Conservation (phyloP, 2,888 invertebrate species). For the Actias luna region DNA sequence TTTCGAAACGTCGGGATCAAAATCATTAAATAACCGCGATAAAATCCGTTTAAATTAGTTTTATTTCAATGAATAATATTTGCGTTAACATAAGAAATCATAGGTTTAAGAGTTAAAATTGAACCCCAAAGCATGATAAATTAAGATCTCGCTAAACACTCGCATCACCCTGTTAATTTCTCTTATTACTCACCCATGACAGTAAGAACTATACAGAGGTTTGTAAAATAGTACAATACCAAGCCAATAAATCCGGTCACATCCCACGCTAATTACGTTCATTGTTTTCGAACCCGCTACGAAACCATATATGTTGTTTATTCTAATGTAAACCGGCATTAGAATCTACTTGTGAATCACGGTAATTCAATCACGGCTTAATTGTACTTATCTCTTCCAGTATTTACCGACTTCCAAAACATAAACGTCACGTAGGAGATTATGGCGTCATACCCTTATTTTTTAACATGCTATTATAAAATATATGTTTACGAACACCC, state of each 20-base stretch:
- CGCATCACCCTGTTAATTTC: background rate
- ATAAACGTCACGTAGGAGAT: background rate
- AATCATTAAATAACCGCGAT: too few relatives aligned
- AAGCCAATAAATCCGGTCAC: slow-evolving; percentile 20
- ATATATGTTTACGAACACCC: background rate
- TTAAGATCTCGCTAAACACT: too few relatives aligned
- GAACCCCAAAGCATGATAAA: too few relatives aligned
- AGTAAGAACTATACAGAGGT: background rate
- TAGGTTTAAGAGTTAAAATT: too few relatives aligned
- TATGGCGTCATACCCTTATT: background rate
- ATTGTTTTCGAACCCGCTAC: slow-evolving; percentile 21
- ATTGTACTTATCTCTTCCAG: background rate
- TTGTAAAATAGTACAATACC: background rate
- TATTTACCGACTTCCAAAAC: slow-evolving; percentile 9
- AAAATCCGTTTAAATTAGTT: too few relatives aligned
- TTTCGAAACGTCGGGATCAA: too few relatives aligned
- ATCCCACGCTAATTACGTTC: slow-evolving; percentile 30
- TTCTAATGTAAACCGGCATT: slow-evolving; percentile 1
- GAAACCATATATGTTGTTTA: slow-evolving; percentile 1
- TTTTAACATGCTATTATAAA: background rate
- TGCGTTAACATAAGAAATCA: too few relatives aligned
- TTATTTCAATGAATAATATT: too few relatives aligned
- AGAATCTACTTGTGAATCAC: slow-evolving; percentile 15
- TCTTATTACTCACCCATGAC: background rate
- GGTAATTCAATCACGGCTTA: slow-evolving; percentile 13